Evolutionary conservation across 2,888 invertebrate species (phyloP).

Genomic region (Athalia rosae): DNA sequence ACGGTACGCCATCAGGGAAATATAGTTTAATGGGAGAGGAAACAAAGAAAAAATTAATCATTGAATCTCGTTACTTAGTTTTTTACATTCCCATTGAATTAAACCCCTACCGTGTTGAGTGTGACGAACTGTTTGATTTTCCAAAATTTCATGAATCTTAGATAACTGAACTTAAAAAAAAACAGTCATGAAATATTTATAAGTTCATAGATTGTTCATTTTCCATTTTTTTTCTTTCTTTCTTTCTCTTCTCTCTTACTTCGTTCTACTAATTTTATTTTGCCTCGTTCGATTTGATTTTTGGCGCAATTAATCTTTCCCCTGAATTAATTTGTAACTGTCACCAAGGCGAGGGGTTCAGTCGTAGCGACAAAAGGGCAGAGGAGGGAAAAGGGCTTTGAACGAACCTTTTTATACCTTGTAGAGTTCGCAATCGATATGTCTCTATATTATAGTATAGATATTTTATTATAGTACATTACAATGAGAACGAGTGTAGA

Average conservation of each 20-base stretch:
- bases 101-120: too few species aligned
- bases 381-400: not conserved
- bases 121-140: too few species aligned
- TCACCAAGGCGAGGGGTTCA: not conserved
- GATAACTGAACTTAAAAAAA: not conserved
- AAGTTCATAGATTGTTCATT: not conserved
- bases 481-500: too few species aligned
- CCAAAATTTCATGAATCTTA: too few species aligned
- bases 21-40: too few species aligned
- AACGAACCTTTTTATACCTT: slow-evolving; percentile 15
- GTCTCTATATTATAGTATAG: not conserved
- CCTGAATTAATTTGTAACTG: slow-evolving; percentile 20
- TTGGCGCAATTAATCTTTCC: slow-evolving; percentile 2
- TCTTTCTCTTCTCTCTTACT: not conserved
- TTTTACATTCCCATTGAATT: too few species aligned
- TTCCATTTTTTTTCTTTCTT: not conserved
- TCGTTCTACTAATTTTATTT: not conserved
- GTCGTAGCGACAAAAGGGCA: too few species aligned
- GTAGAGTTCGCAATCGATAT: slow-evolving; percentile 15
- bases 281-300: not conserved
- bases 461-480: too few species aligned
- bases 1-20: too few species aligned
- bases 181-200: not conserved
- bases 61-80: too few species aligned
- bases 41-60: too few species aligned